phyloP scores from a whole-genome alignment of 2,888 invertebrate genomes.

The Arenicola marina region DNA sequence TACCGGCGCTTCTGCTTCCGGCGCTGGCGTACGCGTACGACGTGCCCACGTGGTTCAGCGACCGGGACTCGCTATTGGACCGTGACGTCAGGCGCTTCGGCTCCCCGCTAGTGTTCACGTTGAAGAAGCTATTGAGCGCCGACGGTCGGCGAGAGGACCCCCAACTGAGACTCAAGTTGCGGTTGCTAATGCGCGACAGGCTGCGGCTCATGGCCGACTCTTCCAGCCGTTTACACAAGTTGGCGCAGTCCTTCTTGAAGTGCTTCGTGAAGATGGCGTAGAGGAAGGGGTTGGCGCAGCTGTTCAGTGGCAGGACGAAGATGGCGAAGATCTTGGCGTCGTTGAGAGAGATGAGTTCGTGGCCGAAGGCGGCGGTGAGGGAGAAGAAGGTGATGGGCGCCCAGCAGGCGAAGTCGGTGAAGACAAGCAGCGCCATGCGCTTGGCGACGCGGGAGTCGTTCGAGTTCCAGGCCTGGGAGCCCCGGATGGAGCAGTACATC shows the following conservation, averaged over 20 bases:
- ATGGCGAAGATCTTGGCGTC: slow-evolving; percentile 95
- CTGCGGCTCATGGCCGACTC: slow-evolving; percentile 62
- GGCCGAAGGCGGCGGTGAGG: slow-evolving; percentile 87
- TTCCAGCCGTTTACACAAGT: slow-evolving; percentile 94
- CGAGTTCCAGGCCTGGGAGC: slow-evolving; percentile 92
- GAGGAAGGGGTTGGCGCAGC: slow-evolving; percentile 96
- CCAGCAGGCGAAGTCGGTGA: slow-evolving; percentile 98
- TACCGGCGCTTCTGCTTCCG: no score
- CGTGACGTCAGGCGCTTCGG: no score
- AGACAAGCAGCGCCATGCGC: slow-evolving; percentile 93
- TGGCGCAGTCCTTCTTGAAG: slow-evolving; percentile 95
- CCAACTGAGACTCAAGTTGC: slow-evolving; percentile 27
- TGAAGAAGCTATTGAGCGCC: slow-evolving; percentile 22
- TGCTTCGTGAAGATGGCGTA: slow-evolving; percentile 98
- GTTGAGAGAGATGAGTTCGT: slow-evolving; percentile 87
- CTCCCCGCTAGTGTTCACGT: no score
- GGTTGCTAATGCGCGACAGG: slow-evolving; percentile 43
- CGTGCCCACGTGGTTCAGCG: no score
- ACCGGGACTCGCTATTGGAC: no score
- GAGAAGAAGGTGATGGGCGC: slow-evolving; percentile 96
- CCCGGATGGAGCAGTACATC: slow-evolving; percentile 97
- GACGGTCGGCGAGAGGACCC: slow-evolving; percentile 24
- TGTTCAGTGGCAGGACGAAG: slow-evolving; percentile 92
- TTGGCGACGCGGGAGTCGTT: slow-evolving; percentile 96
- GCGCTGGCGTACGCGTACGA: no score